Conservation (phyloP, 2,888 invertebrate genomes). For the Yponomeuta evonymella region DNA sequence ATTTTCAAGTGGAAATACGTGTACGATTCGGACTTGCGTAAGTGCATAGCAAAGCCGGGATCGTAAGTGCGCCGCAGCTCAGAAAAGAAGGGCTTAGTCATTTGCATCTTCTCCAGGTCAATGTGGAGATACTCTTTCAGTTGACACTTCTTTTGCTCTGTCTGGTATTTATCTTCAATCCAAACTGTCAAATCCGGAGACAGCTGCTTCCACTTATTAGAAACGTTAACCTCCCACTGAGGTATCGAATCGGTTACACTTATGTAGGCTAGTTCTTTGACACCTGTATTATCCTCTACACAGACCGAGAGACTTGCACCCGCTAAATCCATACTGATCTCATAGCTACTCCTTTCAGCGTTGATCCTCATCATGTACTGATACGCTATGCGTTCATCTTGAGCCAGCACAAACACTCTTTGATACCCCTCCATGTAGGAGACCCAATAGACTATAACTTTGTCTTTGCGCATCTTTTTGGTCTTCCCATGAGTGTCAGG, state of each 20-base stretch:
- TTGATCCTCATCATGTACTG: conserved; percentile 76
- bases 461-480: conserved; percentile 83
- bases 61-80: conserved; percentile 83
- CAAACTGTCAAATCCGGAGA: conserved; percentile 86
- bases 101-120: conserved; percentile 89
- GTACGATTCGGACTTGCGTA: conserved; percentile 81
- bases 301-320: conserved; percentile 81
- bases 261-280: conserved; percentile 81
- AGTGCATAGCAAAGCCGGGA: conserved; percentile 85
- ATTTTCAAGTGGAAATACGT: conserved; percentile 81
- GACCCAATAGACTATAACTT: conserved; percentile 87
- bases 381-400: conserved; percentile 82
- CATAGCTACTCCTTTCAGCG: conserved; percentile 81
- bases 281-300: conserved; percentile 49
- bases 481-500: conserved; percentile 66
- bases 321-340: conserved; percentile 81
- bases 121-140: conserved; percentile 87
- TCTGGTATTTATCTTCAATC: conserved; percentile 87
- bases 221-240: conserved; percentile 88
- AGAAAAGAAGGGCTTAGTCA: conserved; percentile 90
- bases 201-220: conserved; percentile 86
- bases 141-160: conserved; percentile 82
- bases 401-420: conserved; percentile 83
- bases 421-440: conserved; percentile 86
- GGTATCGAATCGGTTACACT: conserved; percentile 82